A percentile compares a stretch with the other conserved stretches of the same genome.
These are phyloP conservation scores for Dicyrtoma fusca DNA, from an alignment of 2,888 invertebrate species.

Conservation along the genomic window DNA sequence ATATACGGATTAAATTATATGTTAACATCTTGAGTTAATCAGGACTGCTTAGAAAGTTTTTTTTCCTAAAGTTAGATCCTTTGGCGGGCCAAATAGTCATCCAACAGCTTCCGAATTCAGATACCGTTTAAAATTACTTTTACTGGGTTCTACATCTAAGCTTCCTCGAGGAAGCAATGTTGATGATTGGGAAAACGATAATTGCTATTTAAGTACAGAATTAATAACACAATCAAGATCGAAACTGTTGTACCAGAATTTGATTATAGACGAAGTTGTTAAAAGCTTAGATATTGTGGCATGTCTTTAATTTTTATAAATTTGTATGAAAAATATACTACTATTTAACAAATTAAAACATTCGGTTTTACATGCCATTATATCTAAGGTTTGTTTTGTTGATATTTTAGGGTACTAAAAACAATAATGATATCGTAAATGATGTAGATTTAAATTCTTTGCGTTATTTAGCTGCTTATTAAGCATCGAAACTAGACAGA, in stretches of 20 bases:
- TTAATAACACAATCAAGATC: neutral
- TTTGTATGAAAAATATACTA: too few species aligned
- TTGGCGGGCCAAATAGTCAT: conserved; percentile 14
- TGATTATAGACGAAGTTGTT: too few species aligned
- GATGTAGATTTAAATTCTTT: neutral
- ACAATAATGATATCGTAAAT: neutral
- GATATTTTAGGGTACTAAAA: neutral
- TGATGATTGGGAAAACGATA: neutral
- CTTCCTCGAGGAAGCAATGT: conserved; percentile 9
- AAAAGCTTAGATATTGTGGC: too few species aligned
- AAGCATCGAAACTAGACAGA: conserved; percentile 10
- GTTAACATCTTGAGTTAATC: conserved; percentile 18
- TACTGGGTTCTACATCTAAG: conserved; percentile 30
- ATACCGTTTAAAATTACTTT: conserved; percentile 21
- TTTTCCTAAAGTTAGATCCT: conserved; percentile 25
- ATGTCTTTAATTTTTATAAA: neutral
- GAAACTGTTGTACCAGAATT: too few species aligned
- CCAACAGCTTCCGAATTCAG: conserved; percentile 22
- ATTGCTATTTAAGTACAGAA: neutral
- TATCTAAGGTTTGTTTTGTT: neutral
- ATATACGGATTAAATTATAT: conserved; percentile 12
- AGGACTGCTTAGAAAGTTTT: conserved; percentile 33
- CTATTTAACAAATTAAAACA: neutral
- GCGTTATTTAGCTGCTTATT: conserved; percentile 26
- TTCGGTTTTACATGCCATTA: neutral